Percentiles rank a stretch among this genome's conserved stretches.
phyloP scores from a whole-genome alignment of 2,113 vertebrate genomes.

The Calidris pygmaea region DNA sequence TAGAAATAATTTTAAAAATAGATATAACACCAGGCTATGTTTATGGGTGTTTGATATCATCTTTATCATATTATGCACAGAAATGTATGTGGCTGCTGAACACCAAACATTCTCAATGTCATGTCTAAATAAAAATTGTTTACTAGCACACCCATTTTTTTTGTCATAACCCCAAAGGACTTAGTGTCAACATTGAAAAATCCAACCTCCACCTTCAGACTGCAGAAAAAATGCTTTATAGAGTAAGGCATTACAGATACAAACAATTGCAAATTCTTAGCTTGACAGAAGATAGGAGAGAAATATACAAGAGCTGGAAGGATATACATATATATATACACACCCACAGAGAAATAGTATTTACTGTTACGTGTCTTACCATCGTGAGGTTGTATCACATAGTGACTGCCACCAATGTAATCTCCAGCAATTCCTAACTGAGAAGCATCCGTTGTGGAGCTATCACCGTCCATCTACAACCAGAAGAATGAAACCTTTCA shows the following conservation, averaged over 20 bases:
- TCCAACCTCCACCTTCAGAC: not conserved
- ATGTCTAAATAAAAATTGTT: not conserved
- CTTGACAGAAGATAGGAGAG: not conserved
- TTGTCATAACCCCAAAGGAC: not conserved
- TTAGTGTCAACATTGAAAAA: not conserved
- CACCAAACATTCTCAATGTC: not conserved
- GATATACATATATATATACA: not conserved
- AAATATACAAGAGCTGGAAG: not conserved
- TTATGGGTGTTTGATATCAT: not conserved
- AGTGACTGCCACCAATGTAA: conserved; percentile 92
- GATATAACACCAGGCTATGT: not conserved
- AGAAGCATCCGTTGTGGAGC: conserved; percentile 93
- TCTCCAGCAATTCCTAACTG: conserved; percentile 95
- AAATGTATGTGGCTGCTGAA: not conserved
- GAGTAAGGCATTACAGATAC: not conserved
- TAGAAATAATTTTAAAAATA: not conserved
- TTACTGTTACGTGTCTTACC: conserved; percentile 75
- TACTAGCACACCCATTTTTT: not conserved
- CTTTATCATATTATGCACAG: not conserved
- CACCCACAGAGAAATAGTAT: not conserved
- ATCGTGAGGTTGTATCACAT: conserved; percentile 94
- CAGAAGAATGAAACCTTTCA: conserved; percentile 11
- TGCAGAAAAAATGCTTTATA: not conserved
- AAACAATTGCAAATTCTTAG: not conserved
- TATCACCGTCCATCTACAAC: conserved; percentile 94